These are phyloP conservation scores for Tetropium fuscum DNA, from an alignment of 2,888 invertebrate genomes.

Conservation along the genomic window DNA sequence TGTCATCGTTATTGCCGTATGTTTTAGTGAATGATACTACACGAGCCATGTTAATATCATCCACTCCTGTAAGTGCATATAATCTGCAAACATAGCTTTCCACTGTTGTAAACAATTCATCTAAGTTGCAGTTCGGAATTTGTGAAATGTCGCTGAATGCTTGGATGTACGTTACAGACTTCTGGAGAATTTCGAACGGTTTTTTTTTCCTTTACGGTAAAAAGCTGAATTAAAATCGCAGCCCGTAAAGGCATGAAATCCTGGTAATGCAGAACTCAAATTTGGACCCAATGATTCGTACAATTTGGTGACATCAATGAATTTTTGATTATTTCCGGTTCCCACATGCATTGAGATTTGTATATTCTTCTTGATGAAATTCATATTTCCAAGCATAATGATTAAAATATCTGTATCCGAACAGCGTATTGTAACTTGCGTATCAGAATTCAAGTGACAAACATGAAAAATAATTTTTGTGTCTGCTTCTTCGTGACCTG, in stretches of 20 bases:
- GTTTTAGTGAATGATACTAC: conserved; percentile 46
- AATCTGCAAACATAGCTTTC: conserved; percentile 40
- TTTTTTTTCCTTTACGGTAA: conserved; percentile 9
- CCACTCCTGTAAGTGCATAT: conserved; percentile 44
- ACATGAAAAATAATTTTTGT: conserved; percentile 32
- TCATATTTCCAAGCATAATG: conserved; percentile 43
- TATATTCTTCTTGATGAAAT: too few species aligned
- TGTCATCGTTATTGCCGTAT: conserved; percentile 49
- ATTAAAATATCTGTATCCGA: conserved; percentile 46
- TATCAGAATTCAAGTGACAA: conserved; percentile 21
- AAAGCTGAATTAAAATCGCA: conserved; percentile 33
- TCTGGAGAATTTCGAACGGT: conserved; percentile 7
- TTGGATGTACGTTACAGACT: conserved; percentile 25
- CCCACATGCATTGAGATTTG: conserved; percentile 42
- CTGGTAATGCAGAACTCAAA: conserved; percentile 42
- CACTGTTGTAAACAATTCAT: background rate
- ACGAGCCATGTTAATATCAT: conserved; percentile 44
- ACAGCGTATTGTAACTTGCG: conserved; percentile 35
- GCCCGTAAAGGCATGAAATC: conserved; percentile 51
- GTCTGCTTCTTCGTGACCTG: conserved; percentile 41
- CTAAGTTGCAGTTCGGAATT: conserved; percentile 1
- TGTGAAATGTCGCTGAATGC: background rate
- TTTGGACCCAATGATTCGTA: conserved; percentile 34
- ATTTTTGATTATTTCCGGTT: conserved; percentile 39
- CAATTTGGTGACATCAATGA: conserved; percentile 38